Evolutionary conservation across 1,140 invertebrate species (phyloP).

Genomic region (Penaeus vannamei): DNA sequence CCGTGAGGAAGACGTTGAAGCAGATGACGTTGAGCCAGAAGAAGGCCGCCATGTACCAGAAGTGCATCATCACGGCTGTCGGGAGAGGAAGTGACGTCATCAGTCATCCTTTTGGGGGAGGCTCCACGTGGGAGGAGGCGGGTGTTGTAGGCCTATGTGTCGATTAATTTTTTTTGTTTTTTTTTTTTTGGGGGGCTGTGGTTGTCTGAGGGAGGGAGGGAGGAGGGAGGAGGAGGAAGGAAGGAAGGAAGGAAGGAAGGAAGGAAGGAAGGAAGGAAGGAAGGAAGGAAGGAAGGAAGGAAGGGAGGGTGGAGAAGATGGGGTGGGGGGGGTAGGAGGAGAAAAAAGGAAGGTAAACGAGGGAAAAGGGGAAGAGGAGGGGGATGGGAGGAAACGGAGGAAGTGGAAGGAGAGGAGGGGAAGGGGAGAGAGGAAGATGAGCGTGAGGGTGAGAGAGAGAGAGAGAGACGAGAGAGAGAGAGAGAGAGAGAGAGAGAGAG

Average conservation of each 20-base stretch:
- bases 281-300: neutral
- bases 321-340: neutral
- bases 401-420: neutral
- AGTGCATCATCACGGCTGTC: conserved; percentile 52
- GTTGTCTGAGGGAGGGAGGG: neutral
- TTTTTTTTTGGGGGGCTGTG: no score
- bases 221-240: neutral
- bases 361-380: neutral
- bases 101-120: neutral
- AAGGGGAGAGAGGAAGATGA: no score
- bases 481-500: neutral
- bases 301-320: neutral
- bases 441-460: neutral
- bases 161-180: no score
- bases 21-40: conserved; percentile 56
- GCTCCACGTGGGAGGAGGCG: neutral
- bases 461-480: no score
- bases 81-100: neutral
- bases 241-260: neutral
- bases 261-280: neutral
- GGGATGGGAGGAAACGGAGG: neutral
- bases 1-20: conserved; percentile 51
- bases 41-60: conserved; percentile 54
- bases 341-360: neutral
- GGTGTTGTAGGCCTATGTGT: no score